phyloP scores from a whole-genome alignment of 2,888 invertebrate species.

The Mechanitis mazaeus region DNA sequence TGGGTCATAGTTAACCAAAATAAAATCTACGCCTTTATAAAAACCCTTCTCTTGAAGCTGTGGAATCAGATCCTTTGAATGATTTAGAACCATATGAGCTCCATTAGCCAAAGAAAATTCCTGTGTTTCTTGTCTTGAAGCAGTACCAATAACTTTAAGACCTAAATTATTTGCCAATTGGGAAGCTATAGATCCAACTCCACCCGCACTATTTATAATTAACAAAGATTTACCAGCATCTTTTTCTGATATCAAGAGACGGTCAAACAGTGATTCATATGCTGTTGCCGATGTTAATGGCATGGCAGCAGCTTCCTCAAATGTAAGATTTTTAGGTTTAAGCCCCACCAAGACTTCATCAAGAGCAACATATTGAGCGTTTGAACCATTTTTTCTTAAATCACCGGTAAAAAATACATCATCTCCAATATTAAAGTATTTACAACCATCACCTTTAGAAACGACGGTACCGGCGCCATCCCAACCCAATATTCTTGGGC shows the following conservation, averaged over 20 bases:
- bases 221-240: slow-evolving; percentile 58
- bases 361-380: slow-evolving; percentile 58
- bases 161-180: slow-evolving; percentile 58
- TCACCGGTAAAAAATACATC: slow-evolving; percentile 64
- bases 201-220: slow-evolving; percentile 64
- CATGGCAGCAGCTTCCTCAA: slow-evolving; percentile 66
- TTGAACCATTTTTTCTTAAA: slow-evolving; percentile 52
- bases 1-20: slow-evolving; percentile 63
- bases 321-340: slow-evolving; percentile 58
- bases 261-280: slow-evolving; percentile 56
- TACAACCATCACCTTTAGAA: slow-evolving; percentile 47
- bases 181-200: slow-evolving; percentile 62
- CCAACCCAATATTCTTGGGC: slow-evolving; percentile 58
- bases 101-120: slow-evolving; percentile 50
- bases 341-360: slow-evolving; percentile 51
- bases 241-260: slow-evolving; percentile 52
- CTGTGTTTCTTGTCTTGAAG: slow-evolving; percentile 53
- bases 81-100: slow-evolving; percentile 56
- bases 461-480: slow-evolving; percentile 63
- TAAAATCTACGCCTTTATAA: slow-evolving; percentile 55
- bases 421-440: slow-evolving; percentile 53
- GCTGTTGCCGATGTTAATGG: slow-evolving; percentile 60
- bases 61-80: slow-evolving; percentile 48
- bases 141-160: slow-evolving; percentile 62
- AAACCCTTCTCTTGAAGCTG: slow-evolving; percentile 53